Base-by-base conservation (phyloP, 2,888 invertebrate species). In the Taenaris catops region DNA sequence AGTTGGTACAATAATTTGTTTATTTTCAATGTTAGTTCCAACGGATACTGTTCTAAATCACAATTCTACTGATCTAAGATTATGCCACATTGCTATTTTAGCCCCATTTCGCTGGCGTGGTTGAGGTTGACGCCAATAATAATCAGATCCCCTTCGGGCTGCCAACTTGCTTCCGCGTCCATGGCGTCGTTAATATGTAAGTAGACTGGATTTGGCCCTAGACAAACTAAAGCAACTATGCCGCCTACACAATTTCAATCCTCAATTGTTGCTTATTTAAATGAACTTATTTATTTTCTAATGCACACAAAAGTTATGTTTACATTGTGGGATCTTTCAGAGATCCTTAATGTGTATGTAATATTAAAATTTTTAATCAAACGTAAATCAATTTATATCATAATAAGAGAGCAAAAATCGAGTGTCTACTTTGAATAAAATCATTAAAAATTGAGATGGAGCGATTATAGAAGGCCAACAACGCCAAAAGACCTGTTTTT, bases 131-230 rank as follows among this genome's bases (percentile, higher is more conserved):
- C 64, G 60, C 37, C 58, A 64, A 60, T 63, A 69, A n/a, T n/a
- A n/a, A 80, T 79, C 75, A 72, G 74, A 79, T 79, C 63, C 69
- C 67, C 70, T 78, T 66, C 61, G 63, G 69, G 67, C 67, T 61
- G 59, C 62, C 59, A 58, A 63, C 55, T 66, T 67, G 62, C 65
- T 76, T 78, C 75, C 79, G 72, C 68, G 66, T 70, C 54, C 48
- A 51, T 42, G 39, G 41, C 48, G 45, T 41, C 38, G 34, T 37
- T 38, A 40, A 31, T 37, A 36, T 42, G 16, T 23, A 32, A 34
- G 34, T 27, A 23, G 27, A 26, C 21, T 10, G 8, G 17, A 17
- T 27, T 34, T 17, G 8, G 26, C 26, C 34, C 16, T 20, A 34
- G 17, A 23, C 21, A 27, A 27, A 21, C 26, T 23, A 18, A 34